A percentile compares a stretch with the other conserved stretches of the same genome.
Conservation (phyloP, 2,113 vertebrate species). For the Petroica traversi region DNA sequence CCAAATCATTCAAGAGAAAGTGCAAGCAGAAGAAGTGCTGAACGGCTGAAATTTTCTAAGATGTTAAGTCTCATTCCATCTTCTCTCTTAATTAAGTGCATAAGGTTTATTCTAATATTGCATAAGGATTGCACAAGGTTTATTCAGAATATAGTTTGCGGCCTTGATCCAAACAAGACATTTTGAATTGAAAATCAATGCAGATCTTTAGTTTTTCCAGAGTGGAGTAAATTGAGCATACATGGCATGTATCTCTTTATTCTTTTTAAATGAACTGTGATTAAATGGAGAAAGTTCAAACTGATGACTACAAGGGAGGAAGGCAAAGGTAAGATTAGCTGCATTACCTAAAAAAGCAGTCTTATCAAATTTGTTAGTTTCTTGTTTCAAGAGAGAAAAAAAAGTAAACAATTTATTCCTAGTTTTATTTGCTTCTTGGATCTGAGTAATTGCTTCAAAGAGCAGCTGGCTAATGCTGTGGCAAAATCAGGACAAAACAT, state of each 20-base stretch:
- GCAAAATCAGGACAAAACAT: not conserved
- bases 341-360: conserved; percentile 29
- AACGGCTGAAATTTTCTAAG: not conserved
- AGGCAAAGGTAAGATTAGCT: conserved; percentile 22
- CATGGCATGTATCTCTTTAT: not conserved
- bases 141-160: not conserved
- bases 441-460: not conserved
- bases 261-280: conserved; percentile 53
- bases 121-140: not conserved
- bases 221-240: conserved; percentile 35
- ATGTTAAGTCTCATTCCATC: not conserved
- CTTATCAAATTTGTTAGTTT: conserved; percentile 15
- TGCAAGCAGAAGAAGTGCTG: not conserved
- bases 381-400: conserved; percentile 40
- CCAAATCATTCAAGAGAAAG: not conserved
- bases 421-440: not conserved
- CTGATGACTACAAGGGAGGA: conserved; percentile 31
- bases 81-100: not conserved
- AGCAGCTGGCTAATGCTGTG: not conserved
- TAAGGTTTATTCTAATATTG: not conserved
- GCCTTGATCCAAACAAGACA: not conserved
- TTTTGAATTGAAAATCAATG: conserved; percentile 16
- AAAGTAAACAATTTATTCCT: conserved; percentile 6
- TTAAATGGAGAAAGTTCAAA: conserved; percentile 44
- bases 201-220: conserved; percentile 2